Evolutionary conservation across 2,888 invertebrate species (phyloP), one percentile per base, ranked within the genome.

Genomic region (Dynastes tityus): DNA sequence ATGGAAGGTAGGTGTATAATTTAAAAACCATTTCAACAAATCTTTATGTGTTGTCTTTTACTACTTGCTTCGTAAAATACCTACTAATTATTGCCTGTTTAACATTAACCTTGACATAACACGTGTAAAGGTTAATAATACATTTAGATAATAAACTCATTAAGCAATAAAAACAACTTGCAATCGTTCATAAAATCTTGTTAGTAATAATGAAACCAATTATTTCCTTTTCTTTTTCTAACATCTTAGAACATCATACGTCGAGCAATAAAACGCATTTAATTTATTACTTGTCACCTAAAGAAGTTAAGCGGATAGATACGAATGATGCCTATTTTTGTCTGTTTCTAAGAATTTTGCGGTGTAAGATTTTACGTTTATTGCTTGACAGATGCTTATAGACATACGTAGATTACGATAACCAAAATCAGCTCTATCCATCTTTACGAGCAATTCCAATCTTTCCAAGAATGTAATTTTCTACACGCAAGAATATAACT

Each of bases 1-100:
- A 95, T 87, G 96, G 94, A 89, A 93, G 97, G 97, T 96, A 89
- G 89, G 89, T 82, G 49, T 29, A 55, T 22, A 37, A 22, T 27
- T 29, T 74, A 71, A 58, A 73, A 76, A 16, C 22, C 0, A 4
- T 2, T 61, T 61, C 45, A 45, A 40, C 13, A 27, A 61, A 4
- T 45, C 4, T 61, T 22, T 58, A 2, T 4, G 27, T 27, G n/a
- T 51, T 29, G 8, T 13, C 51, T 6, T 61, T 58, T 61, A 40
- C 1, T 49, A 27, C 22, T 11, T 13, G 8, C 13, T 45, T 32
- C 37, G 4, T 73, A 22, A 40, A 40, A 73, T 5, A 49, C n/a
- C 37, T 27, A 16, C 22, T 27, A 37, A 29, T 73, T 40, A 73
- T 22, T 40, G 58, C n/a, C 40, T 11, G 8, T 61, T 73, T 73